A percentile compares a stretch with the other conserved stretches of the same genome.
These are phyloP conservation scores for Danionella dracula DNA, from an alignment of 2,797 vertebrate genomes.

Conservation along the genomic window DNA sequence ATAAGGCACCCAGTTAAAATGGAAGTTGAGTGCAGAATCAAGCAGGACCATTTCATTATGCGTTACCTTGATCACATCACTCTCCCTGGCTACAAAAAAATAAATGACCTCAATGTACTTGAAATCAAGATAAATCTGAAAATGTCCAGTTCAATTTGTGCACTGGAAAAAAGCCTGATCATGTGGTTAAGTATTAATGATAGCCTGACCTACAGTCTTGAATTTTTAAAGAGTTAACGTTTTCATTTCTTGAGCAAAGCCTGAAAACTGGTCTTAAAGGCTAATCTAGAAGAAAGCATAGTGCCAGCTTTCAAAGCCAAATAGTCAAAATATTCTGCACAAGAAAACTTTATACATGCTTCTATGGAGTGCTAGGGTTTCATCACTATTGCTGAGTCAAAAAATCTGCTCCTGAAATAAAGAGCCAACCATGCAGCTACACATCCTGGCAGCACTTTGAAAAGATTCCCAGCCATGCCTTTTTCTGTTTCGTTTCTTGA, in stretches of 20 bases:
- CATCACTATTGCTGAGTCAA: background rate
- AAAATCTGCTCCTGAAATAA: slow-evolving; percentile 16
- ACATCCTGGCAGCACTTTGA: slow-evolving; percentile 20
- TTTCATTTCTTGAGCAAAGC: background rate
- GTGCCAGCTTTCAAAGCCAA: slow-evolving; percentile 19
- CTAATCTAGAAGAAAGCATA: background rate
- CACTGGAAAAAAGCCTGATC: background rate
- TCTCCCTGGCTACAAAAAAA: slow-evolving; percentile 8
- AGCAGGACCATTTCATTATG: background rate
- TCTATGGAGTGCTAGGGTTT: slow-evolving; percentile 20
- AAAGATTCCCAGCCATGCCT: slow-evolving; percentile 50
- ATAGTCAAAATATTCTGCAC: no score
- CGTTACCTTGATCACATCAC: background rate
- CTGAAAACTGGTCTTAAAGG: background rate
- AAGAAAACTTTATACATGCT: slow-evolving; percentile 1
- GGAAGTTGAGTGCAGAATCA: slow-evolving; percentile 45
- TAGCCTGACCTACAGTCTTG: background rate
- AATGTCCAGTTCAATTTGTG: background rate
- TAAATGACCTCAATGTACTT: background rate
- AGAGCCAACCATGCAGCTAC: slow-evolving; percentile 1
- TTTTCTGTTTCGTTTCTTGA: slow-evolving; percentile 42
- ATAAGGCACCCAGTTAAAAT: slow-evolving; percentile 58
- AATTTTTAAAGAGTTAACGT: background rate
- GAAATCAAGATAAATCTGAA: background rate
- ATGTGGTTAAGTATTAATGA: no score